These are phyloP conservation scores for Sinohyriopsis cumingii DNA, from an alignment of 2,888 invertebrate genomes.

Conservation along the genomic window DNA sequence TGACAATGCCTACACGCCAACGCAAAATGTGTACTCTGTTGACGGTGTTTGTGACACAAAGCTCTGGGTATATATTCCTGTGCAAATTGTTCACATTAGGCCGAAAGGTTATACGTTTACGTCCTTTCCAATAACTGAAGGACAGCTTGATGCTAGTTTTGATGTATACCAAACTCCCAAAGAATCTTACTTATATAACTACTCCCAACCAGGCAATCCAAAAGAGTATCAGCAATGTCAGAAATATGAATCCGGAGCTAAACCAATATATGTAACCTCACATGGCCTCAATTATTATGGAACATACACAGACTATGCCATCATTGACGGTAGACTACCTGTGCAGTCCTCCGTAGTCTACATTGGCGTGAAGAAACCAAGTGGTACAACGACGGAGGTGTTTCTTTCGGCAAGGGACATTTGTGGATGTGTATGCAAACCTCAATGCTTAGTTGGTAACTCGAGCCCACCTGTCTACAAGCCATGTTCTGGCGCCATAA, in stretches of 20 bases:
- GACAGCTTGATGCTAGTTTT: conserved; percentile 20
- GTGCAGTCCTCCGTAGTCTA: conserved; percentile 45
- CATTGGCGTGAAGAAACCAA: conserved; percentile 38
- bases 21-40: conserved; percentile 36
- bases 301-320: conserved; percentile 47
- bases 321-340: conserved; percentile 48
- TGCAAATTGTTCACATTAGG: conserved; percentile 31
- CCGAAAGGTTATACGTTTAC: conserved; percentile 38
- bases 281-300: conserved; percentile 56
- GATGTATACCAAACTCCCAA: conserved; percentile 35
- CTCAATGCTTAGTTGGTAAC: conserved; percentile 39
- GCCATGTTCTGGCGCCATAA: conserved; percentile 49
- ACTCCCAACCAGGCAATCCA: no score
- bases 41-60: conserved; percentile 36
- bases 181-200: no score
- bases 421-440: conserved; percentile 53
- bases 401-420: conserved; percentile 49
- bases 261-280: conserved; percentile 44
- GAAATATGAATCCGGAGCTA: conserved; percentile 27
- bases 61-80: conserved; percentile 35
- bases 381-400: conserved; percentile 20
- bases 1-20: background rate
- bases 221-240: conserved; percentile 27
- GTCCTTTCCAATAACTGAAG: conserved; percentile 32
- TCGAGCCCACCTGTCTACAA: conserved; percentile 24